Evolutionary conservation across 2,888 invertebrate genomes (phyloP), one percentile per base, ranked within the genome.

Genomic region (Melanophora roralis): DNA sequence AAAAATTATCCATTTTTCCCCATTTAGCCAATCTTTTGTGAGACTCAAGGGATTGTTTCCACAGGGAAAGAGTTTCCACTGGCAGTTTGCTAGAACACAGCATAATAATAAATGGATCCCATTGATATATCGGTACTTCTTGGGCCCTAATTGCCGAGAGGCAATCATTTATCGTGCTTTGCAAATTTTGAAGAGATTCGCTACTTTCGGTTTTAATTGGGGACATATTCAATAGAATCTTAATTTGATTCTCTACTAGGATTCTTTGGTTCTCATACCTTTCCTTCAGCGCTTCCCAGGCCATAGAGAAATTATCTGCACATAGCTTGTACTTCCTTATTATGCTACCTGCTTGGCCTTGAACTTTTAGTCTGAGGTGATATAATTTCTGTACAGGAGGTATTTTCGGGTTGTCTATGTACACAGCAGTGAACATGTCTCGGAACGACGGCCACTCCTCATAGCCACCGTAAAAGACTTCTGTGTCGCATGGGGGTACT

Each of bases 121-220:
- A 64, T n/a, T 0, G 64, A n/a, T n/a, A n/a, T n/a, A n/a, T n/a
- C n/a, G 64, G 0, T 71, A 43, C 34, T 71, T 77, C 6, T 49
- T 51, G 9, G 74, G n/a, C 51, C 59, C 2, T 68, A 8, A 43
- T 14, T 8, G 69, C 21, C 5, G 69, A 14, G 19, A 76, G 34
- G 40, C 47, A 57, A n/a, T 74, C 74, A 38, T 65, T 74, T 23
- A 65, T 49, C 0, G 65, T 74, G n/a, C 16, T 45, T 19, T 69
- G 49, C 6, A 57, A 6, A 1, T 36, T 51, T 36, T 65, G 65
- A 36, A 51, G 27, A n/a, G n/a, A n/a, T n/a, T 51, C 16, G 38
- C 57, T 57, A 47, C 16, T 34, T 53, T 68, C 47, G 11, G 3
- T 8, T 5, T 12, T 16, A 23, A 57, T 21, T 21, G 57, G 19